Evolutionary conservation across 2,888 invertebrate species (phyloP).

Genomic region (Protonemura montana): DNA sequence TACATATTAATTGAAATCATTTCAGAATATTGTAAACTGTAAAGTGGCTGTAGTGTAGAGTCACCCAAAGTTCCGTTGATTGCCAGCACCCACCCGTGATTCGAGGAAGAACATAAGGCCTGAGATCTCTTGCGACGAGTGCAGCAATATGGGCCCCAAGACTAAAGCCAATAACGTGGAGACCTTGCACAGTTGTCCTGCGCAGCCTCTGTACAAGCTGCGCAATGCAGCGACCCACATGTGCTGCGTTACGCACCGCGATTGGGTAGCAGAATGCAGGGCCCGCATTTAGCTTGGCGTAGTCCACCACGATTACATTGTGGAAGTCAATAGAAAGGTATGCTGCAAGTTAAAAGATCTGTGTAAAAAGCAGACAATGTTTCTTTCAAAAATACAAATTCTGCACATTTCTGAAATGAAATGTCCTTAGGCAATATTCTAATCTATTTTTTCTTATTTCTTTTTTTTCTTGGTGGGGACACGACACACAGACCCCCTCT

Average conservation of each 20-base stretch:
- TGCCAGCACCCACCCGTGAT: conserved; percentile 40
- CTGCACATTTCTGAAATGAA: no score
- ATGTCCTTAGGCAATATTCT: no score
- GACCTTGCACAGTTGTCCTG: neutral
- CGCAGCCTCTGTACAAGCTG: conserved; percentile 18
- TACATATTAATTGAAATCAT: no score
- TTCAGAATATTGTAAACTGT: no score
- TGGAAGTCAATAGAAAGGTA: neutral
- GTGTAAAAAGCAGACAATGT: no score
- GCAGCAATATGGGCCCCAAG: conserved; percentile 55
- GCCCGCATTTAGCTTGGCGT: neutral
- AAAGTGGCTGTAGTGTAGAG: no score
- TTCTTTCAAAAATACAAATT: no score
- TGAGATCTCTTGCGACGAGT: conserved; percentile 50
- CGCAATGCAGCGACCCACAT: conserved; percentile 31
- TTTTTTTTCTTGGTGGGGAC: no score
- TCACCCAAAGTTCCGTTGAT: no score
- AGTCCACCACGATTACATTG: conserved; percentile 31
- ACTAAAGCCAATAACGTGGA: conserved; percentile 54
- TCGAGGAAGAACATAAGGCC: conserved; percentile 37
- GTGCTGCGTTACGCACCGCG: neutral
- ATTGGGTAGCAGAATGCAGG: conserved; percentile 32
- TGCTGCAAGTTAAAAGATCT: neutral
- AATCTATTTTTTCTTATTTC: no score
- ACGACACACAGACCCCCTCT: no score